Percentiles rank a stretch among this genome's conserved stretches.
Conservation (phyloP, 2,797 vertebrate genomes). For the Melanotaenia nigrans region DNA sequence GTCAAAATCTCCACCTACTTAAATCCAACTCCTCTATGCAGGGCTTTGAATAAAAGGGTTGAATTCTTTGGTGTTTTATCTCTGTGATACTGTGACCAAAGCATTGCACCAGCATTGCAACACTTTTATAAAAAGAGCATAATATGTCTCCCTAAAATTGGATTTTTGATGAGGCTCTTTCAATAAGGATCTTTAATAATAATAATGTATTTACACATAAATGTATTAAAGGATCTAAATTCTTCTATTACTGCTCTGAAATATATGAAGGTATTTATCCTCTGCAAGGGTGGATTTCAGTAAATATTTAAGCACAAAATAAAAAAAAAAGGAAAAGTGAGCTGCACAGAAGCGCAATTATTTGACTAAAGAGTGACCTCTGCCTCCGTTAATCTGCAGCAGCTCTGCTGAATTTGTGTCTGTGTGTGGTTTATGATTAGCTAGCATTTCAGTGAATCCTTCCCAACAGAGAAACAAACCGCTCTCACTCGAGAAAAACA, state of each 20-base stretch:
- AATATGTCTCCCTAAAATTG: too few relatives aligned
- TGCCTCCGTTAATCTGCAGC: constrained; percentile 21
- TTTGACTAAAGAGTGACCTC: constrained; percentile 14
- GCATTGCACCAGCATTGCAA: too few relatives aligned
- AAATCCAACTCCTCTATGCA: too few relatives aligned
- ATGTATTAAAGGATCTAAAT: background rate
- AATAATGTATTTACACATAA: background rate
- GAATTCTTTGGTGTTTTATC: too few relatives aligned
- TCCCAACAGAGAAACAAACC: constrained; percentile 36
- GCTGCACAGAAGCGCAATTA: constrained; percentile 14
- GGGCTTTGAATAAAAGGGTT: too few relatives aligned
- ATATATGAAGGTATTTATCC: background rate
- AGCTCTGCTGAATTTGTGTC: constrained; percentile 5
- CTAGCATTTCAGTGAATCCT: constrained; percentile 25
- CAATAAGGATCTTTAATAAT: background rate
- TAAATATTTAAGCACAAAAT: background rate
- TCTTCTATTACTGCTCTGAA: background rate
- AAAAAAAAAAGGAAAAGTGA: background rate
- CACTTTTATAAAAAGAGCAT: too few relatives aligned
- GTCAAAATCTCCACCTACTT: too few relatives aligned
- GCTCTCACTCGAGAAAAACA: constrained; percentile 17
- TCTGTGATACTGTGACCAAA: too few relatives aligned
- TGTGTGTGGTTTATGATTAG: constrained; percentile 38
- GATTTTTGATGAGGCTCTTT: too few relatives aligned
- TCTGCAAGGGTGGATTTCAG: background rate